Percentiles rank a stretch among this genome's conserved stretches.
phyloP scores from a whole-genome alignment of 2,797 vertebrate species.

The Neostethus bicornis region DNA sequence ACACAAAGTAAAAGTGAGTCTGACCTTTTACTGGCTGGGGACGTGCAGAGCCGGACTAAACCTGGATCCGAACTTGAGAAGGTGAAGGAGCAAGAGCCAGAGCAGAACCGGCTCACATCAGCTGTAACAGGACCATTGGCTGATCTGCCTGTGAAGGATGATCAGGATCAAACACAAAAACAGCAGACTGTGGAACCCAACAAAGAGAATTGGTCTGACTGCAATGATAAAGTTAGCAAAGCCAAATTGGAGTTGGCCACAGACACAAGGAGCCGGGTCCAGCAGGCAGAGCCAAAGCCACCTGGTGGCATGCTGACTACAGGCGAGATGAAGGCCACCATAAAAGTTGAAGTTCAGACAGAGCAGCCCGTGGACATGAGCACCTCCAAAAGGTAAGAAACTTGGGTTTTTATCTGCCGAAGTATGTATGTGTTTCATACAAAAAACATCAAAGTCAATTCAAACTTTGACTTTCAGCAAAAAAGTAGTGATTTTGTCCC shows the following conservation, averaged over 20 bases:
- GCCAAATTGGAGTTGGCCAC: constrained; percentile 59
- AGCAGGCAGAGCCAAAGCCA: constrained; percentile 42
- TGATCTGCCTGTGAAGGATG: constrained; percentile 43
- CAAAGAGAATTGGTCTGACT: constrained; percentile 64
- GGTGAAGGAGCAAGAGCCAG: constrained; percentile 33
- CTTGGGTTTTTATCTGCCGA: background rate
- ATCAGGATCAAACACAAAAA: constrained; percentile 38
- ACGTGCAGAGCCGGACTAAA: constrained; percentile 30
- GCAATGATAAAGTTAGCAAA: constrained; percentile 37
- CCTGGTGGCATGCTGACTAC: constrained; percentile 76
- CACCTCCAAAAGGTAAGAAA: constrained; percentile 87
- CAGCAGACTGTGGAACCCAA: constrained; percentile 39
- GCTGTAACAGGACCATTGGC: constrained; percentile 50
- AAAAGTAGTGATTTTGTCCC: background rate
- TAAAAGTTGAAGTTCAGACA: constrained; percentile 87
- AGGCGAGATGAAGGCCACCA: constrained; percentile 83
- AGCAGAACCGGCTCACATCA: constrained; percentile 31
- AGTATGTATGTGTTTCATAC: background rate
- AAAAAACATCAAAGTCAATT: background rate
- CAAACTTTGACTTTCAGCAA: background rate
- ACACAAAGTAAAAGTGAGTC: constrained; percentile 31
- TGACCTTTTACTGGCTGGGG: constrained; percentile 30
- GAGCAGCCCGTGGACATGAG: constrained; percentile 96
- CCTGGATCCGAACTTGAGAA: constrained; percentile 25
- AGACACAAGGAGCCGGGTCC: constrained; percentile 48